Conservation (phyloP, 2,113 vertebrate genomes). For the Etheostoma cragini region DNA sequence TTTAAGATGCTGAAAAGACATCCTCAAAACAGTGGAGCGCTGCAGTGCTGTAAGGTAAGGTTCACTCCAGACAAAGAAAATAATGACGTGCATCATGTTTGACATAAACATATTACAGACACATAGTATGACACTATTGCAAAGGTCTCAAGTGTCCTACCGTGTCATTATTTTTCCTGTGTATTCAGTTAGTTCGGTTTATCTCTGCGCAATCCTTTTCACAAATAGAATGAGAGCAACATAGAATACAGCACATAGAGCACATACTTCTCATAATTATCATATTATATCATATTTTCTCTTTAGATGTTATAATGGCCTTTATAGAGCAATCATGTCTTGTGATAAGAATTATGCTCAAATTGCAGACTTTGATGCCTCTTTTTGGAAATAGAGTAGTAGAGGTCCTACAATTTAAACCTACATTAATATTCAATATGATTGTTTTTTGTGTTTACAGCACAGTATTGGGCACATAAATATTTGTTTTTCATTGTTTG, state of each 20-base stretch:
- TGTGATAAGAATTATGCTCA: not conserved
- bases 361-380: not conserved
- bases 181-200: not conserved
- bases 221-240: not conserved
- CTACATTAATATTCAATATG: not conserved
- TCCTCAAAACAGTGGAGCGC: not conserved
- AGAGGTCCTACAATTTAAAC: too few species aligned
- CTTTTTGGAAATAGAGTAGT: not conserved
- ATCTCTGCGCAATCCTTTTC: not conserved
- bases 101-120: not conserved
- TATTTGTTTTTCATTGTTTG: not conserved
- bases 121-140: too few species aligned
- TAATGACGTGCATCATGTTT: not conserved
- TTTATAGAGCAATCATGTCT: not conserved
- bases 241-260: not conserved
- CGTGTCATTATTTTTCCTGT: not conserved
- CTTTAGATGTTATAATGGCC: not conserved
- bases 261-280: too few species aligned
- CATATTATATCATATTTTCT: not conserved
- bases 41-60: not conserved
- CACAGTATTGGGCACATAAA: not conserved
- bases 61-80: not conserved
- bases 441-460: not conserved
- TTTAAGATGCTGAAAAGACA: not conserved
- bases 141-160: not conserved